Evolutionary conservation across 2,888 invertebrate genomes (phyloP).

Genomic region (Torymus aiolomorphi): DNA sequence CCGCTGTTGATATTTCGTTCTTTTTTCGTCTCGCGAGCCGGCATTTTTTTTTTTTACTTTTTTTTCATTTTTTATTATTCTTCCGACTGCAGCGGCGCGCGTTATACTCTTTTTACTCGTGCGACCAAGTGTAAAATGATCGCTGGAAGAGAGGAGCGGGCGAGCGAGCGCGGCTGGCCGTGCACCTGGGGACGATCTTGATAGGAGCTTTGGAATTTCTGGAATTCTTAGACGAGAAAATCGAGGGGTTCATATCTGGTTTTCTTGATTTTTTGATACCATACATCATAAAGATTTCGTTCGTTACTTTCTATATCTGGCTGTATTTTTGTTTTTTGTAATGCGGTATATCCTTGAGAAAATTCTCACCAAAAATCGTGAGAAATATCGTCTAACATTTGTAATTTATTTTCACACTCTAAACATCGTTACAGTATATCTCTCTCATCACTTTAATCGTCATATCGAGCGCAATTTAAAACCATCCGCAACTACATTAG

Average conservation of each 20-base stretch:
- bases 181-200: slow-evolving; percentile 44
- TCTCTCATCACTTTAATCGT: too few relatives aligned
- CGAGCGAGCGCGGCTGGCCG: neutral
- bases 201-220: slow-evolving; percentile 41
- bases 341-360: too few relatives aligned
- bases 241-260: slow-evolving; percentile 16
- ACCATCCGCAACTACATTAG: too few relatives aligned
- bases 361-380: too few relatives aligned
- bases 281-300: too few relatives aligned
- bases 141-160: slow-evolving; percentile 5
- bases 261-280: slow-evolving; percentile 29
- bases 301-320: too few relatives aligned
- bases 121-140: slow-evolving; percentile 44
- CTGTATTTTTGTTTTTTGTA: too few relatives aligned
- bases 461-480: too few relatives aligned
- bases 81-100: neutral
- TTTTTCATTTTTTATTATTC: slow-evolving; percentile 29
- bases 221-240: slow-evolving; percentile 33
- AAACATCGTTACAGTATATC: too few relatives aligned
- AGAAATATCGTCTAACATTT: too few relatives aligned
- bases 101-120: neutral
- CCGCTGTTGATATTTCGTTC: slow-evolving; percentile 42
- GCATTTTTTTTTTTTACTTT: neutral
- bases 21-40: slow-evolving; percentile 36
- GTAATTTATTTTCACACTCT: too few relatives aligned